These are phyloP conservation scores for Leptopilina syphax DNA, from an alignment of 2,888 invertebrate species.

Conservation along the genomic window DNA sequence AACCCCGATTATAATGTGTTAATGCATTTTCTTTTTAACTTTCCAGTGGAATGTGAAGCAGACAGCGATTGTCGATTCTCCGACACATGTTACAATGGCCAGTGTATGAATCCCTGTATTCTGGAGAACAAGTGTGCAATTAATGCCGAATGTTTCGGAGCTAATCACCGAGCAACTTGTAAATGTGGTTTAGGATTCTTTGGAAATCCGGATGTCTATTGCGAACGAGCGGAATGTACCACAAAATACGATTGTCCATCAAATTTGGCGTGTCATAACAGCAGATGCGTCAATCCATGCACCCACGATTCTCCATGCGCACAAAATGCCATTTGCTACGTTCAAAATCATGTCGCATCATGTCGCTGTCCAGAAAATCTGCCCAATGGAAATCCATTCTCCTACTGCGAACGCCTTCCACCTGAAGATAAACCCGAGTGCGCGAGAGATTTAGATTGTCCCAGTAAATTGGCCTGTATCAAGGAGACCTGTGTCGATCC, in stretches of 20 bases:
- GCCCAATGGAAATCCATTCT: slow-evolving; percentile 88
- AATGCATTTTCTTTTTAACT: slow-evolving; percentile 47
- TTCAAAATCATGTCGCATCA: slow-evolving; percentile 87
- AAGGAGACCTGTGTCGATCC: slow-evolving; percentile 88
- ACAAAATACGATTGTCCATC: slow-evolving; percentile 88
- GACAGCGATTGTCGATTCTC: slow-evolving; percentile 89
- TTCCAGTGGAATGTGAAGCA: slow-evolving; percentile 88
- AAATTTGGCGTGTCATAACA: slow-evolving; percentile 84
- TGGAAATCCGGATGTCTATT: slow-evolving; percentile 89
- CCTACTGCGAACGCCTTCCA: slow-evolving; percentile 83
- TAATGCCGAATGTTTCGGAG: slow-evolving; percentile 90
- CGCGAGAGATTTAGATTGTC: slow-evolving; percentile 87
- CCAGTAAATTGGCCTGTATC: slow-evolving; percentile 89
- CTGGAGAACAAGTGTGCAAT: slow-evolving; percentile 89
- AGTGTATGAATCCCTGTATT: slow-evolving; percentile 89
- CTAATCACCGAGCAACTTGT: slow-evolving; percentile 88
- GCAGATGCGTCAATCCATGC: slow-evolving; percentile 90
- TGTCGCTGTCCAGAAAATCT: slow-evolving; percentile 90
- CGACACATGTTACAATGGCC: slow-evolving; percentile 89
- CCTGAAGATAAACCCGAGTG: slow-evolving; percentile 83
- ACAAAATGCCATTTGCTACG: slow-evolving; percentile 88
- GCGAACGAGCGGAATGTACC: slow-evolving; percentile 88
- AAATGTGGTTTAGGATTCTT: slow-evolving; percentile 86
- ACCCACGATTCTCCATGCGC: slow-evolving; percentile 85
- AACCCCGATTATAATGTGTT: neutral